These are phyloP conservation scores for Agonopterix heracliana DNA, from an alignment of 2,888 invertebrate species.

Conservation along the genomic window DNA sequence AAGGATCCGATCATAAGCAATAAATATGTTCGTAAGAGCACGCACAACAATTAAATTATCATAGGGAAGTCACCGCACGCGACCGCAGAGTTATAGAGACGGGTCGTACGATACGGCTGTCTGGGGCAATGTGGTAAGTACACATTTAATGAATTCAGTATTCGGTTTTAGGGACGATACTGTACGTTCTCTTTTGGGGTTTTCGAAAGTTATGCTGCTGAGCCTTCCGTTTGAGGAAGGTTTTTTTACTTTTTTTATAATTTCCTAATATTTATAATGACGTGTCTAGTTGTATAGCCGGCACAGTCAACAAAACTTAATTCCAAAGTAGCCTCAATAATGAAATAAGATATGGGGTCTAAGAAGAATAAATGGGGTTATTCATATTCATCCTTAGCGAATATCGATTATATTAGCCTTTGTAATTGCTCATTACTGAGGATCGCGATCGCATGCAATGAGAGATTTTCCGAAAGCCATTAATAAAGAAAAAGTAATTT, in stretches of 20 bases:
- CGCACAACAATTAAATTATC: conserved; percentile 74
- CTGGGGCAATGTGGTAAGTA: conserved; percentile 21
- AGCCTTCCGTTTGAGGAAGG: background rate
- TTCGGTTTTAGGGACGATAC: background rate
- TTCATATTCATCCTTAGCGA: no score
- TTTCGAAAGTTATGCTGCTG: background rate
- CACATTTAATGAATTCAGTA: background rate
- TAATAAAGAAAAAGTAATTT: no score
- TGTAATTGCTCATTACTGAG: no score
- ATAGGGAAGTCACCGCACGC: conserved; percentile 70
- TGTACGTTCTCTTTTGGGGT: background rate
- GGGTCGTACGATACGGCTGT: conserved; percentile 16
- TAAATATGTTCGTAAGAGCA: conserved; percentile 51
- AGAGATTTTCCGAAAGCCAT: no score
- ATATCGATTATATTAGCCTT: no score
- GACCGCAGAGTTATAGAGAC: conserved; percentile 59
- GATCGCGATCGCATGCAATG: no score
- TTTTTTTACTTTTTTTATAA: background rate
- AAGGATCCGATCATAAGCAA: conserved; percentile 17
- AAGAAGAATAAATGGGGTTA: no score
- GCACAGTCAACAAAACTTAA: no score
- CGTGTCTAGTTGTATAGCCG: no score
- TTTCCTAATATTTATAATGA: background rate
- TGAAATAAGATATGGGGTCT: no score
- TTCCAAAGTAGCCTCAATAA: no score